Base-by-base conservation (phyloP, 2,797 vertebrate genomes). In the Darevskia mixta region DNA sequence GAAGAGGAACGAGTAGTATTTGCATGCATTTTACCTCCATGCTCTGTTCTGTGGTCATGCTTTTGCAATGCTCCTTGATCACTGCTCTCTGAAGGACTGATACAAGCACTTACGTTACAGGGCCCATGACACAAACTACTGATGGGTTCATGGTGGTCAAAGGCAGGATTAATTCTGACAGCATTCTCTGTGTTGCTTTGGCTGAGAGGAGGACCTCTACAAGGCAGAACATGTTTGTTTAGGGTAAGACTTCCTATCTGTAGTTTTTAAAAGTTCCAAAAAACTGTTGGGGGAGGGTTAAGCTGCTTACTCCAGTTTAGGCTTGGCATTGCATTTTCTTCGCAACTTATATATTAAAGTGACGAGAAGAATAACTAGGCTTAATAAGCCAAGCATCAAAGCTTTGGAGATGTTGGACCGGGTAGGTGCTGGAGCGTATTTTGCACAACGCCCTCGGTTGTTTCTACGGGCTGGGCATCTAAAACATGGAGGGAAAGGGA, bases 401-500 rank as follows among this genome's bases (percentile, higher is more conserved):
- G 87, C 95, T 76, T 96, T 92, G 83, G 97, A 97, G 78, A 95
- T 92, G 43, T 96, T 92, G 67, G 97, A 97, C 90, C 98, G 97
- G 77, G 90, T 75, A 72, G 97, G 97, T 90, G 97, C 82, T 20
- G 97, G 97, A 93, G 97, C 96, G 95, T 97, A 96, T 93, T 98
- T 98, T 80, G 93, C 93, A 94, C 98, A 98, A 93, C 92, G 97
- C 5, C 97, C 96, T 93, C 98, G 97, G n/a, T 97, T 97, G 92
- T 97, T 97, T 96, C 97, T 97, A 89, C 96, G 97, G 79, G 97
- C 93, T 73, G 97, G 97, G 89, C 98, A 98, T 96, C 97, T 98
- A 94, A 94, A 97, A 95, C 76, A 88, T 92, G 95, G 76, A 80
- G 94, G 93, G 85, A 93, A 88, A 94, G 90, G 90, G 93, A 95